Evolutionary conservation across 30 jellyfish, hydroid and myxozoan genomes (phyloP).

Genomic region (Pseudorhiza aurosa): DNA sequence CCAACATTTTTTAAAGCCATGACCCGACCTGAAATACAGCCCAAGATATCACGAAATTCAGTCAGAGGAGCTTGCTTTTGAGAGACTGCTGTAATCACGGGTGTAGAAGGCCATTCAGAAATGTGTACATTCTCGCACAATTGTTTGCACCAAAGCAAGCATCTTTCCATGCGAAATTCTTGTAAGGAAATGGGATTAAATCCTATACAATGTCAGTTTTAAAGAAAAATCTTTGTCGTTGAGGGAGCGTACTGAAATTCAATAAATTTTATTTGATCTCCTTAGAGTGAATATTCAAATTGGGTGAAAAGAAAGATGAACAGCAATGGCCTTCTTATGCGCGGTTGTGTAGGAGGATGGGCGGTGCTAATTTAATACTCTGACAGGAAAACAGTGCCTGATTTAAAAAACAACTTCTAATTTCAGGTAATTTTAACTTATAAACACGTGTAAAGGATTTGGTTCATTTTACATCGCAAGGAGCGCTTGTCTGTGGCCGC

Average conservation of each 20-base stretch:
- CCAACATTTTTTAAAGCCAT: no score
- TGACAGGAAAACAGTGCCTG: neutral
- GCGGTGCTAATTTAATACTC: neutral
- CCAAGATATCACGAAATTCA: no score
- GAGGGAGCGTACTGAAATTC: neutral
- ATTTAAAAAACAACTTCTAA: neutral
- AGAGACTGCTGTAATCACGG: no score
- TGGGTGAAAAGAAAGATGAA: neutral
- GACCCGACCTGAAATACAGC: no score
- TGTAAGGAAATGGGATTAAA: no score
- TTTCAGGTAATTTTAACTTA: neutral
- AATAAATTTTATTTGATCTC: conserved; percentile 1
- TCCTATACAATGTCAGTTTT: no score
- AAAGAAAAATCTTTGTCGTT: no score
- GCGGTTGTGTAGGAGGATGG: conserved; percentile 17
- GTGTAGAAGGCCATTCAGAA: no score
- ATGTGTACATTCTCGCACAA: no score
- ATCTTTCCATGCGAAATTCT: neutral
- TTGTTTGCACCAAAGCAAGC: neutral
- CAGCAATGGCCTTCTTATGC: neutral
- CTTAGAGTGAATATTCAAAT: neutral
- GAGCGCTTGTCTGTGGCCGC: no score
- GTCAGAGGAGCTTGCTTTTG: no score
- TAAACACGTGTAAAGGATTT: neutral
- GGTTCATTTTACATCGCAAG: no score